Conservation (phyloP, 2,797 vertebrate species). For the Microctenopoma stevenorrisi region DNA sequence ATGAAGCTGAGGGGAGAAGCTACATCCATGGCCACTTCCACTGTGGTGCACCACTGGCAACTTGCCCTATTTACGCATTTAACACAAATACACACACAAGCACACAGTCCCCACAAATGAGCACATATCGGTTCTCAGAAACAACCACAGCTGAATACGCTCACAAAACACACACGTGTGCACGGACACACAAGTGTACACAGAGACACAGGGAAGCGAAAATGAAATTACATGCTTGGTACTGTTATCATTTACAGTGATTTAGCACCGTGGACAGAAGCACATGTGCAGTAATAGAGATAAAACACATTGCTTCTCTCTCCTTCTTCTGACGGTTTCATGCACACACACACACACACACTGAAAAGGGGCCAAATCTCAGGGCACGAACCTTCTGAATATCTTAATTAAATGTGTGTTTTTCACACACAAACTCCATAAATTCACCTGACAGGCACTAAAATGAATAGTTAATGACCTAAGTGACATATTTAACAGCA, state of each 20-base stretch:
- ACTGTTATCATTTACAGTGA: slow-evolving; percentile 56
- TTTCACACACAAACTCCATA: slow-evolving; percentile 64
- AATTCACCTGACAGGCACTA: slow-evolving; percentile 33
- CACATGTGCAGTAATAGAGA: slow-evolving; percentile 69
- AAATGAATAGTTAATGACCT: slow-evolving; percentile 59
- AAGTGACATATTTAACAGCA: slow-evolving; percentile 41
- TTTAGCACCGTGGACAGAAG: slow-evolving; percentile 56
- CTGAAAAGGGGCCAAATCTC: slow-evolving; percentile 51
- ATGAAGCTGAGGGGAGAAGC: slow-evolving; percentile 64
- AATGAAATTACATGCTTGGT: slow-evolving; percentile 59
- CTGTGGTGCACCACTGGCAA: slow-evolving; percentile 71
- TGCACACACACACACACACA: slow-evolving; percentile 14
- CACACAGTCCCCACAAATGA: slow-evolving; percentile 25
- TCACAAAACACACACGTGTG: not conserved
- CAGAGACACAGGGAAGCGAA: slow-evolving; percentile 19
- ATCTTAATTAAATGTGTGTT: slow-evolving; percentile 76
- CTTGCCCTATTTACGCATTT: slow-evolving; percentile 66
- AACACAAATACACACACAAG: slow-evolving; percentile 37
- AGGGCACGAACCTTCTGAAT: slow-evolving; percentile 60
- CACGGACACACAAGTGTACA: slow-evolving; percentile 10
- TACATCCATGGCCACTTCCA: slow-evolving; percentile 67
- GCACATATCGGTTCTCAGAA: slow-evolving; percentile 8
- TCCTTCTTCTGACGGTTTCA: not conserved
- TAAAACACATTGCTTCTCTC: slow-evolving; percentile 53
- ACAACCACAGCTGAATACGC: slow-evolving; percentile 1